Evolutionary conservation across 53 echinoderm and acorn worm genomes (phyloP).

Genomic region (Holothuria leucospilota): DNA sequence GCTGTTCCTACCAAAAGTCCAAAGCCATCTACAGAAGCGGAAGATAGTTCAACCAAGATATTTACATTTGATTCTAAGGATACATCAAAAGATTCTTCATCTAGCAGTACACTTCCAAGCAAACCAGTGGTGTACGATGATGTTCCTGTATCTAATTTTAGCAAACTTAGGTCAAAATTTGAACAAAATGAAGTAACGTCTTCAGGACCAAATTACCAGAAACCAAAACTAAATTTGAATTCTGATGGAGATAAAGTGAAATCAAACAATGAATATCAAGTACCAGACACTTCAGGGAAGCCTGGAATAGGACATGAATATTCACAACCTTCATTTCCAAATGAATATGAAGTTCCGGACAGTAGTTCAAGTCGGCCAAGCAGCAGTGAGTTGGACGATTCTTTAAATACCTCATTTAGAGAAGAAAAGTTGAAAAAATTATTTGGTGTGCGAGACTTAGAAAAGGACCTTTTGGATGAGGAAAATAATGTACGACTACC

Average conservation of each 20-base stretch:
- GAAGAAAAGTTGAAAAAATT: constrained; percentile 39
- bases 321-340: too few species aligned
- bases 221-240: not conserved
- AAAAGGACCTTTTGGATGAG: constrained; percentile 1
- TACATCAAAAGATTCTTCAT: too few species aligned
- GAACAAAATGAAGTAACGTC: too few species aligned
- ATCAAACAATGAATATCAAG: constrained; percentile 7
- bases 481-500: not conserved
- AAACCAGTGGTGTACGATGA: too few species aligned
- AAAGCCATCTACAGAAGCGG: not conserved
- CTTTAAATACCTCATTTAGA: not conserved
- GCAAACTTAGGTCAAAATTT: too few species aligned
- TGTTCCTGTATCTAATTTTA: too few species aligned
- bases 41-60: not conserved
- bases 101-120: too few species aligned
- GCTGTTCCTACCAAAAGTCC: constrained; percentile 3
- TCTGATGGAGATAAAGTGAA: not conserved
- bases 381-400: not conserved
- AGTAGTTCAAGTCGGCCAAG: not conserved
- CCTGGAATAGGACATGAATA: not conserved
- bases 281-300: not conserved
- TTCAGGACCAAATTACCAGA: not conserved
- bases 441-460: constrained; percentile 14
- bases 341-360: constrained; percentile 11
- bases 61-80: too few species aligned